Base-by-base conservation (phyloP, 2,888 invertebrate species). In the Blastobasis adustella region DNA sequence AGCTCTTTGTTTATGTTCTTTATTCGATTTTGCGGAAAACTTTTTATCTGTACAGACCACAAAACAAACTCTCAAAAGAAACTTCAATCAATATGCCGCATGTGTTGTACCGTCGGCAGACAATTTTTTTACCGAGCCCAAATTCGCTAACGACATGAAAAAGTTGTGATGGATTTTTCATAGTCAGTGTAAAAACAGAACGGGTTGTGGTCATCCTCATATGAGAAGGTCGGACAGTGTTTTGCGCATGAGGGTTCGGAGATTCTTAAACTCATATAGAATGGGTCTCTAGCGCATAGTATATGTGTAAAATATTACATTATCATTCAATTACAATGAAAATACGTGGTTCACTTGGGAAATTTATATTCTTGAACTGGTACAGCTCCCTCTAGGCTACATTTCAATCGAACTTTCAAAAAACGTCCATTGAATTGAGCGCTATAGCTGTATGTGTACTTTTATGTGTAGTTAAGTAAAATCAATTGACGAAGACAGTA, bases 141-240 rank as follows among this genome's bases (percentile, higher is more conserved):
- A 65, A 67, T 61, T 66, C 69, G 69, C 79, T 82, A 82, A 83
- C 82, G 81, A 83, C 67, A 69, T 76, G 73, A 82, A 82, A 82
- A 84, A 79, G 65, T 76, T 76, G 69, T 69, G 75, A 82, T 81
- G 79, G 76, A 75, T 77, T 75, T 82, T 82, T 79, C 81, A 81
- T 82, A 70, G 69, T 70, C 58, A 56, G 58, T 57, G 68, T 64
- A 76, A 79, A 80, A 81, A 75, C 65, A 74, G 60, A 71, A 68
- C 69, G 67, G 63, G 62, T 52, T 71, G 69, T 65, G 71, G 72
- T 68, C 71, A 69, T 68, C 67, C 71, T 23, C 76, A 78, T 75
- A 79, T 72, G 66, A 65, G 57, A 74, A 77, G 68, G 74, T 75
- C 63, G 49, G 59, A 59, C 60, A 63, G 63, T 65, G 57, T 58